Conservation (phyloP, 2,888 invertebrate genomes). For the Phalera bucephala region DNA sequence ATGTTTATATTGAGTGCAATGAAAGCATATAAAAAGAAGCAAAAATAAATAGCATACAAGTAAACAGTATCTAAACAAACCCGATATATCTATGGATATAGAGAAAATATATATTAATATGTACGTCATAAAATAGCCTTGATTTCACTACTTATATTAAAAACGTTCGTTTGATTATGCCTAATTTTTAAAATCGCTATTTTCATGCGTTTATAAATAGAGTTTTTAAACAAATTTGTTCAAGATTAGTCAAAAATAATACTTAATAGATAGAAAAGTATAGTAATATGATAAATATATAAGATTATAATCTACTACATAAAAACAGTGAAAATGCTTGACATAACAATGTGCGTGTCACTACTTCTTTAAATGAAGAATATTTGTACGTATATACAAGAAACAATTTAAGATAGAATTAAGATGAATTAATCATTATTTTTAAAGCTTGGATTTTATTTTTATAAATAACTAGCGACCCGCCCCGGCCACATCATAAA, state of each 20-base stretch:
- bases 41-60: slow-evolving; percentile 50
- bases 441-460: no score
- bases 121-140: not conserved
- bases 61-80: slow-evolving; percentile 47
- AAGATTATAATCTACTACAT: slow-evolving; percentile 27
- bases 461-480: no score
- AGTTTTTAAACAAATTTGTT: not conserved
- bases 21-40: slow-evolving; percentile 62
- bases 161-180: not conserved
- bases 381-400: slow-evolving; percentile 14
- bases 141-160: not conserved
- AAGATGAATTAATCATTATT: no score
- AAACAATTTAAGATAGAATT: no score
- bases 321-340: slow-evolving; percentile 35
- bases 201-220: not conserved
- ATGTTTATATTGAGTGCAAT: slow-evolving; percentile 46
- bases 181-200: not conserved
- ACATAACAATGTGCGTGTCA: slow-evolving; percentile 37
- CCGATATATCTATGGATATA: slow-evolving; percentile 42
- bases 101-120: slow-evolving; percentile 29
- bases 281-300: slow-evolving; percentile 7
- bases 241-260: not conserved
- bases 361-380: slow-evolving; percentile 21
- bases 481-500: no score
- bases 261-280: not conserved